Base-by-base conservation (phyloP, 2,888 invertebrate species). In the Nomada flava region DNA sequence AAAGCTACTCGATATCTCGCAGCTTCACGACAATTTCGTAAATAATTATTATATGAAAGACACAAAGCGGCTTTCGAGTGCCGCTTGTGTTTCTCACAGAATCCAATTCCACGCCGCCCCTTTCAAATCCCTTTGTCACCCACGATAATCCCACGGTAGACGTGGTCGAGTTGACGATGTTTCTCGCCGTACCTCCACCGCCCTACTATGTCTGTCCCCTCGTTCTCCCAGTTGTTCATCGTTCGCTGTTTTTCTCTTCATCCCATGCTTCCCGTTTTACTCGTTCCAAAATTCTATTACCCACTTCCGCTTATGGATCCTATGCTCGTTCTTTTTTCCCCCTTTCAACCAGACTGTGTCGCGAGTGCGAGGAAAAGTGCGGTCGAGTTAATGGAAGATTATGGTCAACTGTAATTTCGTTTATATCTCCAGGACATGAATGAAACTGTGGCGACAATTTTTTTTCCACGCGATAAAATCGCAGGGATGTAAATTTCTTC, bases 61-160 rank as follows among this genome's bases (percentile, higher is more conserved):
- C 79, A 86, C 83, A 86, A 85, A 86, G 81, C 83, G 79, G 81
- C 70, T 80, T 82, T 84, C 73, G 77, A 83, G 82, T 77, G 75
- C 53, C 82, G 83, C 79, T 68, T 70, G 70, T 53, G 79, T 78
- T 82, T 59, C 83, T 76, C 72, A 65, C 75, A 65, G 81, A 72
- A 85, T 86, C 83, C 86, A 86, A 86, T 87, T 82, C 83, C 82
- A 74, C 64, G 83, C 85, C 81, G 83, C 82, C 83, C 81, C 83
- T 79, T 86, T 81, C 85, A 87, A 87, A 87, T 86, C 87, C 86
- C 83, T 86, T 86, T 86, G 85, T 87, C 85, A 78, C 83, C 82
- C 82, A 74, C 83, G 85, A 87, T 87, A 87, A 87, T 87, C 87
- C 85, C 71, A 60, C 83, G 78, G 85, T 81, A 77, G 85, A 87